Evolutionary conservation across 2,888 invertebrate species (phyloP), one percentile per base, ranked within the genome.

Genomic region (Ceraclea dissimilis): DNA sequence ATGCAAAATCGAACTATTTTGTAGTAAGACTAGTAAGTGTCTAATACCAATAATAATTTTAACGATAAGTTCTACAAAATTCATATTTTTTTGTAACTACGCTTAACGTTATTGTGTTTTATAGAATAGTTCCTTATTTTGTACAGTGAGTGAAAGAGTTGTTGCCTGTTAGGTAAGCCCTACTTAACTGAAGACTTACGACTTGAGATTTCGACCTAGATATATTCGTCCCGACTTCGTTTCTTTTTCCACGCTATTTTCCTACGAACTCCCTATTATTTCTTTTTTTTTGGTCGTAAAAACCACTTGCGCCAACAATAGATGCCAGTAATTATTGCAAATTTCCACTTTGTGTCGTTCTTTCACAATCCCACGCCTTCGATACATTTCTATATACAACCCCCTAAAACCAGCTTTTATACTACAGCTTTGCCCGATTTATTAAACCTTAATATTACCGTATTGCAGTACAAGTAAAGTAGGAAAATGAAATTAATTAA

Each of bases 291-390:
- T 33, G 43, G 52, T 54, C 43, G 52, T 58, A 54, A 58, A 58
- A 58, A 51, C 58, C 58, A 58, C 52, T 51, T 54, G 58, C 46
- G 51, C 58, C 52, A 51, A 58, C 58, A 58, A 58, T 52, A 54
- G 54, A 55, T 55, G 54, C 58, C 21, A 55, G 54, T 54, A 58
- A 58, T 58, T 58, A 58, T 52, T 52, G 43, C 58, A 58, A 54
- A 49, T 52, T 52, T 51, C 34, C 43, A 34, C 58, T 51, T 43
- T 55, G 47, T 49, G 34, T 49, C 49, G 49, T 49, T 49, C 22
- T 8, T 46, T 10, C 46, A 16, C 11, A 19, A 8, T 20, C 18
- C 5, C 13, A 43, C 43, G 5, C 43, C 13, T 43, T 43, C 43
- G 43, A 26, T 26, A 10, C 10, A 10, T 6, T 26, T 26, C 26